A percentile compares a stretch with the other conserved stretches of the same genome.
These are phyloP conservation scores for Cnemophilus loriae DNA, from an alignment of 2,113 vertebrate species.

Conservation along the genomic window DNA sequence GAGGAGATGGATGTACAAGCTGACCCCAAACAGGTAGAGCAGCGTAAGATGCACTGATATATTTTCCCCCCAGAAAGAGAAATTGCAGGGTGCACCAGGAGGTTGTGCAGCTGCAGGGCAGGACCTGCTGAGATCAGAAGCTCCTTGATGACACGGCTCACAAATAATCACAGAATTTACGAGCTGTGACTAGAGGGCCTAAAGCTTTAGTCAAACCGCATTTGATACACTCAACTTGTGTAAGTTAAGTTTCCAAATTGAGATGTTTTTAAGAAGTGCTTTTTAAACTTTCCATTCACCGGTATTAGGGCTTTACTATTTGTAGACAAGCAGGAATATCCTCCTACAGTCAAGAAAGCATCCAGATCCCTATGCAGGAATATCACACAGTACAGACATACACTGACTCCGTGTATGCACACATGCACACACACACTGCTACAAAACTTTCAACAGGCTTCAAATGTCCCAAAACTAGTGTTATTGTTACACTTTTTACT, in stretches of 20 bases:
- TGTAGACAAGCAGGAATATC: neutral
- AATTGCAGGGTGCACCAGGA: neutral
- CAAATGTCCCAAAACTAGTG: neutral
- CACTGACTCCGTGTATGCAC: fast-evolving
- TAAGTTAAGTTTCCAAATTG: neutral
- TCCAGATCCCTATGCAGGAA: neutral
- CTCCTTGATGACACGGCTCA: neutral
- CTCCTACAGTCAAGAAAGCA: neutral
- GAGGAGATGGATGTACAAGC: neutral
- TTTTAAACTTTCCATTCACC: conserved; percentile 6
- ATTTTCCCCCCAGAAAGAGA: neutral
- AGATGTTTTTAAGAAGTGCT: neutral
- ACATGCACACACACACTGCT: neutral
- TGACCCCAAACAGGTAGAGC: neutral
- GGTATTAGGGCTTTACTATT: conserved; percentile 2
- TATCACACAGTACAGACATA: neutral
- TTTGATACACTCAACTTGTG: neutral
- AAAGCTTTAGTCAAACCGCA: neutral
- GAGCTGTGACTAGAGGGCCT: neutral
- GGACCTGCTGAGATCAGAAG: conserved; percentile 11
- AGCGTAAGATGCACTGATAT: fast-evolving
- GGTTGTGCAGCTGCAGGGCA: neutral
- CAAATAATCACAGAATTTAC: neutral
- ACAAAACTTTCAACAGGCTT: neutral
- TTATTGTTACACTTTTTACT: neutral